These are phyloP conservation scores for Hypolimnas misippus DNA, from an alignment of 2,888 invertebrate species.

Conservation along the genomic window DNA sequence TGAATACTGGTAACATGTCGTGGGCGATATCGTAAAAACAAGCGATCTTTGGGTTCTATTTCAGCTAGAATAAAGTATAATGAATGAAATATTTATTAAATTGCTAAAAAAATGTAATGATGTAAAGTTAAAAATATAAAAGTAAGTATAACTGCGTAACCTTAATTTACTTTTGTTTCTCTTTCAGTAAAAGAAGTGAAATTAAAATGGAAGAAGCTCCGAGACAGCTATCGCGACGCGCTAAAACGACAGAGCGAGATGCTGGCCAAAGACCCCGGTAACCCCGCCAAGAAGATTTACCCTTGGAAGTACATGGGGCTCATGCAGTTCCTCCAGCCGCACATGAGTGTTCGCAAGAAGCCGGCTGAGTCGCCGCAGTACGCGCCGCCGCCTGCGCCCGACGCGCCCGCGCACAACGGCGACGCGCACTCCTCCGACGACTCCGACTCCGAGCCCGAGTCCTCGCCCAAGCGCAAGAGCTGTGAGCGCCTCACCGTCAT, in stretches of 20 bases:
- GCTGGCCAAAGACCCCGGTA: slow-evolving; percentile 59
- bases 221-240: slow-evolving; percentile 79
- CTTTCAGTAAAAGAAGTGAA: slow-evolving; percentile 76
- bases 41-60: too few species aligned
- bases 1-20: too few species aligned
- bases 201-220: slow-evolving; percentile 76
- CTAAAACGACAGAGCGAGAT: slow-evolving; percentile 73
- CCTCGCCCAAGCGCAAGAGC: slow-evolving; percentile 55
- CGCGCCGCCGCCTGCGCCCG: slow-evolving; percentile 43
- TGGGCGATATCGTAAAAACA: too few species aligned
- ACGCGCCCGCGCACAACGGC: slow-evolving; percentile 27
- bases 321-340: slow-evolving; percentile 78
- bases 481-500: slow-evolving; percentile 57
- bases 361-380: slow-evolving; percentile 51
- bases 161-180: neutral
- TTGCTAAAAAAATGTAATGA: too few species aligned
- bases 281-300: slow-evolving; percentile 59
- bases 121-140: too few species aligned
- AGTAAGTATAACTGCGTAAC: neutral
- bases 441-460: slow-evolving; percentile 51
- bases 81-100: too few species aligned
- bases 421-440: slow-evolving; percentile 47
- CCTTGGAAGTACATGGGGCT: slow-evolving; percentile 75
- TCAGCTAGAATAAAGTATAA: too few species aligned
- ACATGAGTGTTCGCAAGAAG: slow-evolving; percentile 75